Evolutionary conservation across 2,888 invertebrate species (phyloP).

Genomic region (Mesoligia furuncula): DNA sequence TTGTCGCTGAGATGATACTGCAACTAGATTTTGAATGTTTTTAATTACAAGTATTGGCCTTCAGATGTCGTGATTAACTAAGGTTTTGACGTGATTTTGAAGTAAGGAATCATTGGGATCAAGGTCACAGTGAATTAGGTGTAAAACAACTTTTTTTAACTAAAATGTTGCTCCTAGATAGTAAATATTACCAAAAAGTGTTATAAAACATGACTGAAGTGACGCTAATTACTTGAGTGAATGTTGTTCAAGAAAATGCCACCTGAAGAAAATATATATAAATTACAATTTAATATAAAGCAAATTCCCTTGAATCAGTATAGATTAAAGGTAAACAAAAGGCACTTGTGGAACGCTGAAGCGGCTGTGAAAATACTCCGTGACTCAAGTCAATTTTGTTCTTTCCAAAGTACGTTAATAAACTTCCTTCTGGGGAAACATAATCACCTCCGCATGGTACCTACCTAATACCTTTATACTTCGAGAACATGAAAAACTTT

Average conservation of each 20-base stretch:
- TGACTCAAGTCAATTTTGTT: conserved; percentile 25
- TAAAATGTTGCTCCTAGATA: not conserved
- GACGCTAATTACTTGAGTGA: not conserved
- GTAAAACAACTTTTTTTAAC: not conserved
- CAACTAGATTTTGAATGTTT: too few species aligned
- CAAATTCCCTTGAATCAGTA: not conserved
- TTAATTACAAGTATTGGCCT: too few species aligned
- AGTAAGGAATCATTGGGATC: too few species aligned
- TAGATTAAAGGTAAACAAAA: conserved; percentile 36
- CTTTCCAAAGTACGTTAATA: conserved; percentile 35
- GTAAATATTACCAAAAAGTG: not conserved
- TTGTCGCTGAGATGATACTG: too few species aligned
- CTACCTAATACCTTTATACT: not conserved
- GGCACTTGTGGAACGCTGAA: conserved; percentile 9
- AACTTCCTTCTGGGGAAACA: conserved; percentile 24
- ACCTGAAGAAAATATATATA: not conserved
- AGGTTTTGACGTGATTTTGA: too few species aligned
- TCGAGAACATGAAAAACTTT: not conserved
- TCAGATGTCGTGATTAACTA: too few species aligned
- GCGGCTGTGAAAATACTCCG: conserved; percentile 21
- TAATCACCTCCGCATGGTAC: not conserved
- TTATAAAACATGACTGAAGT: not conserved
- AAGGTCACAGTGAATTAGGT: too few species aligned
- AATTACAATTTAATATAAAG: not conserved
- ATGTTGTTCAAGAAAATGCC: not conserved